phyloP scores from a whole-genome alignment of 2,113 vertebrate species.

The Hystrix brachyura region DNA sequence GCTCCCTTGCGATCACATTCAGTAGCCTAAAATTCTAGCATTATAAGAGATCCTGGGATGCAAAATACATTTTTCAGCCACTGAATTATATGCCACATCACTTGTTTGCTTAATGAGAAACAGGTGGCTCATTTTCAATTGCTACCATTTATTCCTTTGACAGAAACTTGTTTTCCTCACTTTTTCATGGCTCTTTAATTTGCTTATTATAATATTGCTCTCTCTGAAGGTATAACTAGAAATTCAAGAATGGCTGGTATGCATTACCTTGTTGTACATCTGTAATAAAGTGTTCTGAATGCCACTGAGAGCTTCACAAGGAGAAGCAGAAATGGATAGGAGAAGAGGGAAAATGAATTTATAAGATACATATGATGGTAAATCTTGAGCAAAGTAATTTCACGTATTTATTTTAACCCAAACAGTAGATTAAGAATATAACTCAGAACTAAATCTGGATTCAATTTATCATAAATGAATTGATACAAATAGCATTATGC shows the following conservation, averaged over 20 bases:
- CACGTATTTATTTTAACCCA: conserved; percentile 17
- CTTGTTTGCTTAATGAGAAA: conserved; percentile 83
- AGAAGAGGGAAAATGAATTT: not conserved
- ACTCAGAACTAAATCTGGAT: not conserved
- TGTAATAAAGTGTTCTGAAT: conserved; percentile 54
- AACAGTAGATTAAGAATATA: conserved; percentile 11
- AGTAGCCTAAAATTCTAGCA: conserved; percentile 50
- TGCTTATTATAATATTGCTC: conserved; percentile 70
- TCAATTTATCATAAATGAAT: conserved; percentile 28
- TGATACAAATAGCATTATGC: not conserved
- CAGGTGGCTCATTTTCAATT: conserved; percentile 81
- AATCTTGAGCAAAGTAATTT: not conserved
- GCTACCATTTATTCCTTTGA: conserved; percentile 80
- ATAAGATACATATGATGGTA: not conserved
- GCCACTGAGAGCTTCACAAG: not conserved
- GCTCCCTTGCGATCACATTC: conserved; percentile 64
- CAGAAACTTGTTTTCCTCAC: conserved; percentile 75
- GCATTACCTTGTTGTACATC: conserved; percentile 5
- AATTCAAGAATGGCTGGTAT: conserved; percentile 28
- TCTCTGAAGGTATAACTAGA: conserved; percentile 60
- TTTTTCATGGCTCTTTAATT: conserved; percentile 78
- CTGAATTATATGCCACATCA: conserved; percentile 71
- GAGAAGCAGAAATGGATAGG: conserved; percentile 11
- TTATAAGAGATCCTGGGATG: conserved; percentile 34
- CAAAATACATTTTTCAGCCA: conserved; percentile 70